Evolutionary conservation across 2,113 vertebrate genomes (phyloP).

Genomic region (Paralichthys olivaceus): DNA sequence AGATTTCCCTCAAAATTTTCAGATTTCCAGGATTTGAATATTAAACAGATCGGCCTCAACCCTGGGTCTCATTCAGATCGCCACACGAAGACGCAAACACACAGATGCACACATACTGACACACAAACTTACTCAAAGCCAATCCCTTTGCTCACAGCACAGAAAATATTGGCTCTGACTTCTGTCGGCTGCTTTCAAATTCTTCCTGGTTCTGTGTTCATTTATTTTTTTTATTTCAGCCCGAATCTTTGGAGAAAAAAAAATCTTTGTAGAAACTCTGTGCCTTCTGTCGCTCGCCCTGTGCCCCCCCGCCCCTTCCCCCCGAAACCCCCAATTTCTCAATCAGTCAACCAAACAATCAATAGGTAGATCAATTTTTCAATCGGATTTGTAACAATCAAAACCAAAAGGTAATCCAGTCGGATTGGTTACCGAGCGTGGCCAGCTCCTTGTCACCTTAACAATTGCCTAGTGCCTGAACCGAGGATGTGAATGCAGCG

Average conservation of each 20-base stretch:
- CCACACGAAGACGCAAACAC: constrained; percentile 59
- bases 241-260: constrained; percentile 52
- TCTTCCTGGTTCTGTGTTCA: constrained; percentile 45
- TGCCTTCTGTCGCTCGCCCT: constrained; percentile 79
- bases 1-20: not conserved
- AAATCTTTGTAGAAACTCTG: constrained; percentile 69
- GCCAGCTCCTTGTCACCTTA: constrained; percentile 68
- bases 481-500: constrained; percentile 68
- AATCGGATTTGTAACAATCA: constrained; percentile 80
- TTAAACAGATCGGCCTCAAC: constrained; percentile 47
- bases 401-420: constrained; percentile 50
- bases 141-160: constrained; percentile 55
- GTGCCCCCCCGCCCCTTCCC: constrained; percentile 20
- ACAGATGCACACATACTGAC: constrained; percentile 36
- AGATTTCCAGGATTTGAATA: not conserved
- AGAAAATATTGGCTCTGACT: constrained; percentile 47
- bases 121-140: constrained; percentile 52
- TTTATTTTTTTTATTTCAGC: not conserved
- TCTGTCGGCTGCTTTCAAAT: constrained; percentile 60
- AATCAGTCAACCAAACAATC: constrained; percentile 65
- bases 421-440: constrained; percentile 41
- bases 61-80: constrained; percentile 49
- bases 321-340: constrained; percentile 1
- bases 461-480: constrained; percentile 79
- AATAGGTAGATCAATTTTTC: constrained; percentile 57